Evolutionary conservation across 1,140 invertebrate species (phyloP).

Genomic region (Plutomurus gul): DNA sequence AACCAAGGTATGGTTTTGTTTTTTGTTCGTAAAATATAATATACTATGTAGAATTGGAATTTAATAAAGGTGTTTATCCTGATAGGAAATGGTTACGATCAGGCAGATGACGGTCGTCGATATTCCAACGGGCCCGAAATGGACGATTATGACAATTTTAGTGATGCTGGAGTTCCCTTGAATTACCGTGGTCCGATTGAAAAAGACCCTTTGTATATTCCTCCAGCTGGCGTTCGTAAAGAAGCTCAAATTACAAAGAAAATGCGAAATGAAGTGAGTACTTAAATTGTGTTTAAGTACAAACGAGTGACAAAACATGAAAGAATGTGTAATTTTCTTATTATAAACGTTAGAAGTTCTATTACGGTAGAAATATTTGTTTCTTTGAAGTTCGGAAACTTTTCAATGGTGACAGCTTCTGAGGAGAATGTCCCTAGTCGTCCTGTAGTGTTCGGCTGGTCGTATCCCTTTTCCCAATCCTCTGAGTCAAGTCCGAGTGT

Average conservation of each 20-base stretch:
- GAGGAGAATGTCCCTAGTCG: neutral
- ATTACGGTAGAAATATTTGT: neutral
- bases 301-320: too few species aligned
- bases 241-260: neutral
- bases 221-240: neutral
- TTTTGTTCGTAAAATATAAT: neutral
- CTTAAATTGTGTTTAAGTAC: neutral
- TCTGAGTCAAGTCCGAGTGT: neutral
- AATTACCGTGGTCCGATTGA: neutral
- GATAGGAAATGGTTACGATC: neutral
- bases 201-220: neutral
- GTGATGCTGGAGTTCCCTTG: neutral
- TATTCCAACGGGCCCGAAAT: too few species aligned
- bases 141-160: neutral
- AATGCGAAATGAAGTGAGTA: neutral
- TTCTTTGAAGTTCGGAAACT: slow-evolving; percentile 38
- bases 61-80: neutral
- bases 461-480: slow-evolving; percentile 14
- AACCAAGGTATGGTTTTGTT: neutral
- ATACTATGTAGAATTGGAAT: neutral
- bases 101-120: too few species aligned
- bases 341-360: neutral
- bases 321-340: too few species aligned
- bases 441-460: slow-evolving; percentile 39
- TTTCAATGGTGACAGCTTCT: slow-evolving; percentile 19